Base-by-base conservation (phyloP, 2,888 invertebrate genomes). In the Steinernema hermaphroditum region DNA sequence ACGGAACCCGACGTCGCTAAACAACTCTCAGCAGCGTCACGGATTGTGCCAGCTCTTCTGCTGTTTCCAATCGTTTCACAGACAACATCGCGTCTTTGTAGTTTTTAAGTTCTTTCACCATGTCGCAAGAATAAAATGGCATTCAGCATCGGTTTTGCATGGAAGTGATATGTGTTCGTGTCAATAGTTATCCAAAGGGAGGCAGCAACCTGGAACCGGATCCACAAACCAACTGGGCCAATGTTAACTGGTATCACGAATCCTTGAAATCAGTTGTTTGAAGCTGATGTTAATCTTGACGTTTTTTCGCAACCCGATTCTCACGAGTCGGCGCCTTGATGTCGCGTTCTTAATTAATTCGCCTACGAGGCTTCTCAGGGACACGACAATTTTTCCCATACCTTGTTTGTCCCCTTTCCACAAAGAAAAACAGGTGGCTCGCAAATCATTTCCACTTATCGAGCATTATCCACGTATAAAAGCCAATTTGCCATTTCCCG, bases 1-100 rank as follows among this genome's bases (percentile, higher is more conserved):
- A 73, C 54, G 73, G 73, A 73, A 73, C 73, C 34, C 73, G 72
- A 19, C 72, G 72, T 69, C 46, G 46, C 46, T 46, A 46, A 46
- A 46, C 46, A n/a, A 46, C 46, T 19, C n/a, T 46, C 6, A 6
- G n/a, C 6, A 6, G n/a, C 46, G 46, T 16, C n/a, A n/a, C 22
- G n/a, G 46, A 46, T 16, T 19, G 46, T 46, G 22, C 22, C 46
- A 46, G 46, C n/a, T 46, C 16, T 46, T 46, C 16, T 46, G 46
- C 46, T 46, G 46, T 2, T 46, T 19, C n/a, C 46, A 16, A 46
- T 46, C 46, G 46, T 46, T n/a, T 9, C 22, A 4, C n/a, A n/a
- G n/a, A n/a, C n/a, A 19, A 9, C 8, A 19, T 46, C 46, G 46
- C 6, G 22, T 46, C 46, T 46, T 46, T 54, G 6, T 54, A 54